Evolutionary conservation across 2,113 vertebrate species (phyloP), one percentile per base, ranked within the genome.

Genomic region (Corythoichthys intestinalis): DNA sequence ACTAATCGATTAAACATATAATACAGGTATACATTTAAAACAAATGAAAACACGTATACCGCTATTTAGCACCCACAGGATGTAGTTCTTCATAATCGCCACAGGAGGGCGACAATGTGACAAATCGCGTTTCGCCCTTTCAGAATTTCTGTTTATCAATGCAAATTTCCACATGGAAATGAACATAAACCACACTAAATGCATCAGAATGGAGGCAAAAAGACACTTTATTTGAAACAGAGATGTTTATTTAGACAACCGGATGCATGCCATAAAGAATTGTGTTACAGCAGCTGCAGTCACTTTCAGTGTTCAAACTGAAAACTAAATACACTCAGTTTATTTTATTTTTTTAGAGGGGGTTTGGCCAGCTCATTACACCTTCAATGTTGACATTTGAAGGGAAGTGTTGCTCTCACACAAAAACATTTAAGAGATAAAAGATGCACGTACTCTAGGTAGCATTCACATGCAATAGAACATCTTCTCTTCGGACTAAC

Each of bases 401-500:
- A 81, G 93, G 87, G 79, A 73, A 75, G 80, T 78, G 83, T 80
- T 93, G 92, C 93, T 95, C 91, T 94, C 93, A 92, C 93, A 95
- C 93, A 92, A 91, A 63, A 91, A 94, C 88, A 89, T 83, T 82
- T 91, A 89, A 91, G 93, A 93, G 90, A 93, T 92, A 20, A 86
- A 91, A 90, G 87, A 93, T 93, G 91, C 92, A 91, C 84, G 93
- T 91, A 87, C 84, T 87, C 86, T 85, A 92, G 89, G 91, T 89
- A 93, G 93, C 93, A 92, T 94, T 94, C 93, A 93, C 94, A 96
- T 95, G 94, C 94, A 93, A 91, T 92, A 92, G 92, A 94, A 84
- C 81, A 86, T 89, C 88, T 88, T 85, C 81, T 91, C 79, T 79
- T 89, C 81, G 85, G 78, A 85, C 83, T 79, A 89, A 73, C 77